Conservation (phyloP, 2,113 vertebrate species). For the Anguilla japonica region DNA sequence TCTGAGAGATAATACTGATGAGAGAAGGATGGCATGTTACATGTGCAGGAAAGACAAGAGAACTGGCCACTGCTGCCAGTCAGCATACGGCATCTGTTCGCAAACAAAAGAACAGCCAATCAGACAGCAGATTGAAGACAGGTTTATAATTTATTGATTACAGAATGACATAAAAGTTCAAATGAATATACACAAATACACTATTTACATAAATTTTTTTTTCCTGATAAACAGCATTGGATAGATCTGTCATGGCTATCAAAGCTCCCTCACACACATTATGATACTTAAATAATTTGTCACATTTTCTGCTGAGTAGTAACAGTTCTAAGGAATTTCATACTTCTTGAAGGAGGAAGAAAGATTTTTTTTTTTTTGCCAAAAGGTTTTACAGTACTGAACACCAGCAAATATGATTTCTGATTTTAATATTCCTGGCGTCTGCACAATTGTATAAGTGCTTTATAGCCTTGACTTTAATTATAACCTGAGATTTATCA, state of each 20-base stretch:
- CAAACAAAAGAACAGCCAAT: constrained; percentile 31
- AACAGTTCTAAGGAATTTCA: not conserved
- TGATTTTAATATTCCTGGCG: not conserved
- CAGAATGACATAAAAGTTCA: constrained; percentile 38
- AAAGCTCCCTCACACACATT: constrained; percentile 17
- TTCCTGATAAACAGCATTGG: constrained; percentile 35
- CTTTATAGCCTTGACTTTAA: not conserved
- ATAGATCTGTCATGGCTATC: constrained; percentile 39
- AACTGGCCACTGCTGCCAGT: not conserved
- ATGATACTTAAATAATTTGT: constrained; percentile 57
- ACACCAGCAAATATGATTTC: constrained; percentile 18
- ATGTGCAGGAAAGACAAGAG: not conserved
- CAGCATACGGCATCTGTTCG: not conserved
- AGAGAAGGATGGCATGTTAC: not conserved
- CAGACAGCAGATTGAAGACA: constrained; percentile 42
- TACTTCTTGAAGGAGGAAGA: not conserved
- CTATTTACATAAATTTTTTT: constrained; percentile 34
- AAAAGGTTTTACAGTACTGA: constrained; percentile 34
- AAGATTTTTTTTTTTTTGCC: constrained; percentile 18
- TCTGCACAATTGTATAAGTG: not conserved
- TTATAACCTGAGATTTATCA: constrained; percentile 56
- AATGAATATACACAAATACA: constrained; percentile 37
- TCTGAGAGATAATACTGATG: too few relatives aligned
- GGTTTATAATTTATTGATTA: constrained; percentile 62
- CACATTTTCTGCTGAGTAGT: constrained; percentile 43